Conservation (phyloP, 2,888 invertebrate species). For the Anarsia innoxiella region DNA sequence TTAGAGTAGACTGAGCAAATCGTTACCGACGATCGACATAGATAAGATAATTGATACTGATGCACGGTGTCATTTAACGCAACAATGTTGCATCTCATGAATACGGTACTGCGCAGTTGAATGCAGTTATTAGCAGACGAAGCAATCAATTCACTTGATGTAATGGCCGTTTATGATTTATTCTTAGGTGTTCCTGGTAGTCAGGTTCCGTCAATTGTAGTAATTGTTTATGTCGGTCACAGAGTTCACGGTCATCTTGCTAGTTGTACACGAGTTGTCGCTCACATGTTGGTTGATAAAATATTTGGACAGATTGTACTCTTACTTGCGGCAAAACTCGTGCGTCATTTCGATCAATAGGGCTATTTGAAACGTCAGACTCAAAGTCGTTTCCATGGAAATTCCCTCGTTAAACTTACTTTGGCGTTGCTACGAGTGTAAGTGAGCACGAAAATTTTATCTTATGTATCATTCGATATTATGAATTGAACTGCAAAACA, state of each 20-base stretch:
- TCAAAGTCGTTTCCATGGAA: conserved; percentile 2
- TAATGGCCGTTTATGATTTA: conserved; percentile 27
- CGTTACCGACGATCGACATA: too few relatives aligned
- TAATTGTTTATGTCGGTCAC: conserved; percentile 42
- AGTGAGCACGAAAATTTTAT: too few relatives aligned
- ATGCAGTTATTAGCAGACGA: conserved; percentile 17
- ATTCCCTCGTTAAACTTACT: conserved; percentile 1
- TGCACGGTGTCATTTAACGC: conserved; percentile 5
- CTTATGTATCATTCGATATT: too few relatives aligned
- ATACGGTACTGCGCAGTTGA: conserved; percentile 12
- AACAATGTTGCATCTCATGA: conserved; percentile 18
- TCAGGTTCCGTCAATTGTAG: conserved; percentile 34
- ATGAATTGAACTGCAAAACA: too few relatives aligned
- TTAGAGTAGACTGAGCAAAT: too few relatives aligned
- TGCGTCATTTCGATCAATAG: conserved; percentile 30
- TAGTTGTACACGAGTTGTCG: too few relatives aligned
- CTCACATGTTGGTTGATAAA: conserved; percentile 36
- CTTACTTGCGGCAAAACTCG: too few relatives aligned
- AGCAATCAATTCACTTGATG: conserved; percentile 26
- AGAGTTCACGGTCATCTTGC: conserved; percentile 50
- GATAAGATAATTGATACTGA: conserved; percentile 4
- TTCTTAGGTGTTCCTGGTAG: conserved; percentile 27
- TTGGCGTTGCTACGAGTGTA: neutral
- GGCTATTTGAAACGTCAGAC: conserved; percentile 5
- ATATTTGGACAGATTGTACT: conserved; percentile 35